phyloP scores from a whole-genome alignment of 37 sponge, comb jelly and placozoan species.

The Spongilla lacustris region DNA sequence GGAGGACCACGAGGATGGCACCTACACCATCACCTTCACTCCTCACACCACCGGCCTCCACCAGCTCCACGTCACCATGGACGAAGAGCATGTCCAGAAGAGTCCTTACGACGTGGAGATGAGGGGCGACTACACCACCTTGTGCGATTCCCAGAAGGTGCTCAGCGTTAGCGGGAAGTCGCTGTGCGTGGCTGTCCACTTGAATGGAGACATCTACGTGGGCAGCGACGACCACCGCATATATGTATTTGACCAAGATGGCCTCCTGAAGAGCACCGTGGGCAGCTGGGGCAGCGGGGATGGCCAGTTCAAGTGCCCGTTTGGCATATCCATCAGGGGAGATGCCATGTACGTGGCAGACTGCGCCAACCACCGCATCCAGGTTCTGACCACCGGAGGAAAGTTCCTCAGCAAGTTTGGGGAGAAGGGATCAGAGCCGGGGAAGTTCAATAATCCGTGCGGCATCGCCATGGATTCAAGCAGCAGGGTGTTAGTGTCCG shows the following conservation, averaged over 20 bases:
- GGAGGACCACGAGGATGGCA: not conserved
- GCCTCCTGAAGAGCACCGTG: not conserved
- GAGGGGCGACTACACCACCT: not conserved
- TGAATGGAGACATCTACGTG: slow-evolving; percentile 5
- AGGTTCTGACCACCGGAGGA: not conserved
- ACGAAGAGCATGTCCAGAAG: not conserved
- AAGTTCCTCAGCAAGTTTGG: not conserved
- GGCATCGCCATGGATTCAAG: not conserved
- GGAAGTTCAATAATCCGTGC: not conserved
- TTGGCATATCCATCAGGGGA: not conserved
- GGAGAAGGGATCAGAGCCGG: not conserved
- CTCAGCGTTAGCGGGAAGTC: not conserved
- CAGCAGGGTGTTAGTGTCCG: not conserved
- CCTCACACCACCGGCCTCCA: not conserved
- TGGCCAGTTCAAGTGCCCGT: not conserved
- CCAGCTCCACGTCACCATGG: not conserved
- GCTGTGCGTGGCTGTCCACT: not conserved
- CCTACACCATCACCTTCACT: not conserved
- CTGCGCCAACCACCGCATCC: not conserved
- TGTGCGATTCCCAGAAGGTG: not conserved
- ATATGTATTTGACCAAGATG: not conserved
- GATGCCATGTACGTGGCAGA: not conserved
- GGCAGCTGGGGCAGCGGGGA: not conserved
- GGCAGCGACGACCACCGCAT: not conserved
- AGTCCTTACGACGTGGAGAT: not conserved